phyloP scores from a whole-genome alignment of 2,113 vertebrate species.

The Sterrhoptilus dennistouni region DNA sequence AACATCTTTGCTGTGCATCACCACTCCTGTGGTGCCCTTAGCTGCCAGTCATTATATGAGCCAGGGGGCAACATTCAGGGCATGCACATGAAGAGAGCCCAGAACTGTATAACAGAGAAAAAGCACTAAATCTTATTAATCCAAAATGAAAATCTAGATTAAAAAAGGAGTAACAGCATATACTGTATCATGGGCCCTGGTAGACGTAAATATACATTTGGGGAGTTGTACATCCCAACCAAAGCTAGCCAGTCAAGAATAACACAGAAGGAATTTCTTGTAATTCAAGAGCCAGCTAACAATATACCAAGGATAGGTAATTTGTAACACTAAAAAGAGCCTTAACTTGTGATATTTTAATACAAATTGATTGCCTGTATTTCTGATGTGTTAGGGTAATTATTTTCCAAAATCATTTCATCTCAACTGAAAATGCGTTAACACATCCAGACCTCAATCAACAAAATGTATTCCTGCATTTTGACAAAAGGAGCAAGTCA shows the following conservation, averaged over 20 bases:
- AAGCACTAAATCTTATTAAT: not conserved
- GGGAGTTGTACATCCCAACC: not conserved
- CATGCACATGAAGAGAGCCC: not conserved
- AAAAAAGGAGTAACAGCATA: not conserved
- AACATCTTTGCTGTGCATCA: not conserved
- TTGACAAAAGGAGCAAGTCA: not conserved
- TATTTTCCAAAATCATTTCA: conserved; percentile 33
- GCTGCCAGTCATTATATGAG: not conserved
- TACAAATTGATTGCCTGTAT: conserved; percentile 19
- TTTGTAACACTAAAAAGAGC: not conserved
- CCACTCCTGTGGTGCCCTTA: not conserved
- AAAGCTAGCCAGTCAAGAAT: not conserved
- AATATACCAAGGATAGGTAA: not conserved
- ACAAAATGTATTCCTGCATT: conserved; percentile 11
- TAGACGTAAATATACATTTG: not conserved
- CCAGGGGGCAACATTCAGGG: not conserved
- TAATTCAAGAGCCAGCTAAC: not conserved
- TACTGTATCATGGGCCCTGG: not conserved
- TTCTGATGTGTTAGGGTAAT: not conserved
- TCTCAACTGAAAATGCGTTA: conserved; percentile 10
- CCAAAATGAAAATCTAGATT: not conserved
- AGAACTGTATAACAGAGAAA: not conserved
- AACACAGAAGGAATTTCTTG: not conserved
- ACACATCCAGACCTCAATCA: conserved; percentile 15
- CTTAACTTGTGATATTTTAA: conserved; percentile 18